Conservation (phyloP, 2,113 vertebrate species). For the Gallinago media region DNA sequence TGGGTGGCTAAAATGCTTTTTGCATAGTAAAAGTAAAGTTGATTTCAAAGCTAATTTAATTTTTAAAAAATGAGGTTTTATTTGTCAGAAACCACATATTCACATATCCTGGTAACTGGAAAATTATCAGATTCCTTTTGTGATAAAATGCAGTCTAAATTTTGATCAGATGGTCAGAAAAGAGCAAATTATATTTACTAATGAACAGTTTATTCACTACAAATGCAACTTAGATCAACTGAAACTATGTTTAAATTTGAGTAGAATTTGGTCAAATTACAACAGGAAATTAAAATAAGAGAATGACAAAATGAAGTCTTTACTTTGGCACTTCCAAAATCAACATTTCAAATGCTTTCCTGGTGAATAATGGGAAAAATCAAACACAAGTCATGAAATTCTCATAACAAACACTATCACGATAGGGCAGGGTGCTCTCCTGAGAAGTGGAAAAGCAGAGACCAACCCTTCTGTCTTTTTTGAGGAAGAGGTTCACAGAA, state of each 20-base stretch:
- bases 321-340: background rate
- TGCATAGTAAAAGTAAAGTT: background rate
- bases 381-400: background rate
- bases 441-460: background rate
- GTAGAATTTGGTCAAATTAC: background rate
- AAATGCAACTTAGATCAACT: background rate
- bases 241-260: background rate
- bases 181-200: background rate
- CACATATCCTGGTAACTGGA: background rate
- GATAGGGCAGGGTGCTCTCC: background rate
- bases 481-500: background rate
- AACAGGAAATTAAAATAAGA: background rate
- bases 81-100: background rate
- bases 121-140: background rate
- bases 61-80: background rate
- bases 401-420: background rate
- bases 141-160: background rate
- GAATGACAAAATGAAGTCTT: background rate
- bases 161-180: background rate
- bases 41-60: background rate
- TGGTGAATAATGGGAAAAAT: background rate
- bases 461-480: background rate
- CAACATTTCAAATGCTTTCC: background rate
- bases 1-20: background rate
- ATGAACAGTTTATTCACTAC: background rate